phyloP scores from a whole-genome alignment of 2,113 vertebrate species.

The Choloepus hoffmanni region DNA sequence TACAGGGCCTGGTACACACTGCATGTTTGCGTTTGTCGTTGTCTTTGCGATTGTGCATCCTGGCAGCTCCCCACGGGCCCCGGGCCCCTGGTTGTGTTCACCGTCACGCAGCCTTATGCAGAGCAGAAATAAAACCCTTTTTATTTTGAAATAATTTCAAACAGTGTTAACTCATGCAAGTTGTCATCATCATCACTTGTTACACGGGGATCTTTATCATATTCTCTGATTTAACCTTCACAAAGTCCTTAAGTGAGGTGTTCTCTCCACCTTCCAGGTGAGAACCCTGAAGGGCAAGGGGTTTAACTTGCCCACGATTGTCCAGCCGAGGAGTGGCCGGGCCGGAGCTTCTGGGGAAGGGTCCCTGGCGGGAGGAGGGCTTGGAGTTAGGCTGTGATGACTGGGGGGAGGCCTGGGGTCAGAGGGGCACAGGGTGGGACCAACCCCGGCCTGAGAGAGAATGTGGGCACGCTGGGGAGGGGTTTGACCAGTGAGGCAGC shows the following conservation, averaged over 20 bases:
- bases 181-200: no score
- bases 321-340: not conserved
- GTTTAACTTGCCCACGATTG: not conserved
- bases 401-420: not conserved
- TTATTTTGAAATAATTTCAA: no score
- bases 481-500: not conserved
- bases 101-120: fast-evolving
- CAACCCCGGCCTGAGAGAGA: no score
- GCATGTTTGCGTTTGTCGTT: not conserved
- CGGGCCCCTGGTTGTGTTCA: not conserved
- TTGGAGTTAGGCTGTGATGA: not conserved
- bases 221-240: no score
- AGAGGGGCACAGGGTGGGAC: no score
- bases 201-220: not conserved
- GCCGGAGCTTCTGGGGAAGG: not conserved
- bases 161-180: no score
- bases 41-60: fast-evolving
- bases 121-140: not conserved
- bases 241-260: not conserved
- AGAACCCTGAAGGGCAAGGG: not conserved
- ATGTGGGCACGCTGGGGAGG: not conserved
- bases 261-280: not conserved
- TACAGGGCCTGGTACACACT: not conserved
- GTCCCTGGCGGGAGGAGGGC: not conserved
- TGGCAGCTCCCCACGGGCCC: not conserved